phyloP scores from a whole-genome alignment of 2,888 invertebrate species.

The Smittia sp. region DNA sequence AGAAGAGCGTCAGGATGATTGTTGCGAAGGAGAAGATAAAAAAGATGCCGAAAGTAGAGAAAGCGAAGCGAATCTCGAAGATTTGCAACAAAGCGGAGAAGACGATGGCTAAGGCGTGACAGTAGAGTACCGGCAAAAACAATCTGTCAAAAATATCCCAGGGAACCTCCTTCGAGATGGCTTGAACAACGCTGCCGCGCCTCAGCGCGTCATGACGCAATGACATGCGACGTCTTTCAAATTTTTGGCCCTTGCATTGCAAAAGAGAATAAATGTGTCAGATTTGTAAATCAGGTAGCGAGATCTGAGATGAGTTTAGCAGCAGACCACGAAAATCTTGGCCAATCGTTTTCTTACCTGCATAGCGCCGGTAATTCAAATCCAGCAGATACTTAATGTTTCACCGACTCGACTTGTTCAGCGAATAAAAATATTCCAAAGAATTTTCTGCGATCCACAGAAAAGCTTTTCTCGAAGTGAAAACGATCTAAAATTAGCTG shows the following conservation, averaged over 20 bases:
- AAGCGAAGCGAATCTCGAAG: conserved; percentile 58
- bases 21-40: conserved; percentile 72
- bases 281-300: neutral
- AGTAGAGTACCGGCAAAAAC: conserved; percentile 72
- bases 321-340: too few relatives aligned
- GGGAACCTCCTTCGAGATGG: conserved; percentile 64
- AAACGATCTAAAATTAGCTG: neutral
- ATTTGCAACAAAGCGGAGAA: conserved; percentile 69
- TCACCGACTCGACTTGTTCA: neutral
- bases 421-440: neutral
- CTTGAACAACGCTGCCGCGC: conserved; percentile 59
- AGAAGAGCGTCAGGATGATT: conserved; percentile 74
- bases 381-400: neutral
- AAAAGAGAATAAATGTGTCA: neutral
- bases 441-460: neutral
- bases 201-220: conserved; percentile 45
- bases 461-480: neutral
- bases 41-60: conserved; percentile 72
- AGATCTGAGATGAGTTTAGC: too few relatives aligned
- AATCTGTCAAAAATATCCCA: conserved; percentile 71
- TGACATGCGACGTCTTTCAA: conserved; percentile 22
- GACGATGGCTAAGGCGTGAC: conserved; percentile 76
- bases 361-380: conserved; percentile 19
- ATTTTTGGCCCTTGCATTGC: neutral
- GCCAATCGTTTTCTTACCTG: conserved; percentile 12